Evolutionary conservation across 2,888 invertebrate genomes (phyloP), one percentile per base, ranked within the genome.

Genomic region (Lasioglossum marginatum): DNA sequence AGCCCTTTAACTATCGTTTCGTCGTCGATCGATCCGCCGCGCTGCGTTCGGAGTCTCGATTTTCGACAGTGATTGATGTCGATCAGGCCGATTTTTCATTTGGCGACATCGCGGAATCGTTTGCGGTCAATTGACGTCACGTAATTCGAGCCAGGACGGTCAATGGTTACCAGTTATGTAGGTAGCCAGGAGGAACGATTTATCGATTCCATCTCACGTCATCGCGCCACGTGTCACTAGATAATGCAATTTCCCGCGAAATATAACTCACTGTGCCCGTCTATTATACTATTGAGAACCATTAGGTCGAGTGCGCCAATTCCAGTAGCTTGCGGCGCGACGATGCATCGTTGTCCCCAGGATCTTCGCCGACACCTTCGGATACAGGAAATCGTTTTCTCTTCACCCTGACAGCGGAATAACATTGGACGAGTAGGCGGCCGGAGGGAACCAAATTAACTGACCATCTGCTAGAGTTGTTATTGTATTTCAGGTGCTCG

Each of bases 131-230:
- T 88, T 84, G 83, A 82, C 82, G 87, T 82, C 85, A 80, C 70
- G 86, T 79, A 79, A 89, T 82, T 78, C 81, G 84, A 79, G 79
- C 66, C 73, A 70, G 82, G 43, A 71, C 85, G 77, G 77, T 81
- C 86, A 72, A 82, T 79, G 80, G 82, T 63, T 78, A 48, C 48
- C 81, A 43, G 48, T 27, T 27, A n/a, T n/a, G n/a, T n/a, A 76
- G 79, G 66, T 27, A 37, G 8, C 34, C 60, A 31, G 45, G 71
- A 82, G 78, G 40, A 72, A 76, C 86, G 87, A 80, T 86, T 89
- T 86, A 88, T 89, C 90, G 89, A 88, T 84, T 71, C 60, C 52
- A 87, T 82, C 85, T 87, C 87, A 19, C 89, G 87, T 89, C 88
- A 83, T 79, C 83, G 81, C 80, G 80, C 81, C 89, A 82, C 82